phyloP scores from a whole-genome alignment of 2,888 invertebrate genomes.

The Schrankia costaestrigalis region DNA sequence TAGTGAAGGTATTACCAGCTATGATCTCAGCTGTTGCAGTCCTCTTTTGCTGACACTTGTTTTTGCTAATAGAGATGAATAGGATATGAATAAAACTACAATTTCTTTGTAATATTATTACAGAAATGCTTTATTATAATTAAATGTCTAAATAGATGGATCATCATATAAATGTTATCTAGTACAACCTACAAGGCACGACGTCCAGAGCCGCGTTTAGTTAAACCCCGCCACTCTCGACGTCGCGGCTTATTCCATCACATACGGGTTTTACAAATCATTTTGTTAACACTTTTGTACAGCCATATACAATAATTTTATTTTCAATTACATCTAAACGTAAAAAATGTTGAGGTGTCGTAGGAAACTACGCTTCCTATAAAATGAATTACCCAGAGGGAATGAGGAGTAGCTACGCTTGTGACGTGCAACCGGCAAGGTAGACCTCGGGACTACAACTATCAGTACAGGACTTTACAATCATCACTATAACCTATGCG shows the following conservation, averaged over 20 bases:
- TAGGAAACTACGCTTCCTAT: conserved; percentile 80
- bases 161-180: conserved; percentile 82
- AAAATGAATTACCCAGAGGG: conserved; percentile 77
- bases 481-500: conserved; percentile 78
- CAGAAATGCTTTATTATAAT: conserved; percentile 85
- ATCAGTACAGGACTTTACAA: conserved; percentile 79
- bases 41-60: background rate
- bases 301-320: conserved; percentile 82
- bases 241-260: conserved; percentile 72
- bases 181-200: conserved; percentile 75
- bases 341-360: conserved; percentile 78
- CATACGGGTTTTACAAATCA: conserved; percentile 78
- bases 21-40: background rate
- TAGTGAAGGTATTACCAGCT: background rate
- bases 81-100: conserved; percentile 54
- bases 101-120: conserved; percentile 80
- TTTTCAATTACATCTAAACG: conserved; percentile 80
- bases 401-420: conserved; percentile 78
- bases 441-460: conserved; percentile 76
- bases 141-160: conserved; percentile 84
- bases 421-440: conserved; percentile 76
- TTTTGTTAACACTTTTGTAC: conserved; percentile 80
- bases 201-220: conserved; percentile 59
- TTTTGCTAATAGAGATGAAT: background rate
- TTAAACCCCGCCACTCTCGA: conserved; percentile 53